Base-by-base conservation (phyloP, 1,140 invertebrate species). In the Trichogramma pretiosum region DNA sequence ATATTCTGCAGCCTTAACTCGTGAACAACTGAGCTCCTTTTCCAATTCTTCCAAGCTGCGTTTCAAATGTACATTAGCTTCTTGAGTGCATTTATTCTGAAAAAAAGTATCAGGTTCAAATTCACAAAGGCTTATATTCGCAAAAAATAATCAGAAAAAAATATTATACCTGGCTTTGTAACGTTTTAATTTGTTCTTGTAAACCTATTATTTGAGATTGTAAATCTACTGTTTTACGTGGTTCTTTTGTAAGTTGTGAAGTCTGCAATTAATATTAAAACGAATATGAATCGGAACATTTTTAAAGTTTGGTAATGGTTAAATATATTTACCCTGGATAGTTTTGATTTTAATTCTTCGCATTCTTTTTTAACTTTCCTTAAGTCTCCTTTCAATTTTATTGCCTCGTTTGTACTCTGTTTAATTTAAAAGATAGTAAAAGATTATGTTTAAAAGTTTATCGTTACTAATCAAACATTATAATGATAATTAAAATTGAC, bases 311-410 rank as follows among this genome's bases (percentile, higher is more conserved):
- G 22, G 34, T 26, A 28, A 45, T 19, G 9, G 13, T 39, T 30
- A 8, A 48, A 36, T 36, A 35, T 37, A 5, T 30, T 24, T 48
- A 61, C 61, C 48, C 60, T 50, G 1, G 46, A 30, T 14, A 54
- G 44, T 46, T 56, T 53, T 11, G 53, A 36, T 40, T 59, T 62
- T n/a, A 66, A 53, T 18, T 65, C 58, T 14, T 67, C 58, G 30
- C 56, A 60, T 46, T 65, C 60, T 21, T 63, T 67, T 33, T 32
- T 58, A 42, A 67, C 49, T 42, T 56, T 63, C 16, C 58, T 51
- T 34, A 62, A 46, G 19, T 64, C 59, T 36, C 52, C 51, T 43
- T 66, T 68, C 3, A 55, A 24, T 56, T 59, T 57, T 43, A 62
- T 49, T 46, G 45, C 53, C 16, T 64, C 52, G 42, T 62, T 59